Conservation (phyloP, 2,113 vertebrate species). For the Phrynosoma blainvillii region DNA sequence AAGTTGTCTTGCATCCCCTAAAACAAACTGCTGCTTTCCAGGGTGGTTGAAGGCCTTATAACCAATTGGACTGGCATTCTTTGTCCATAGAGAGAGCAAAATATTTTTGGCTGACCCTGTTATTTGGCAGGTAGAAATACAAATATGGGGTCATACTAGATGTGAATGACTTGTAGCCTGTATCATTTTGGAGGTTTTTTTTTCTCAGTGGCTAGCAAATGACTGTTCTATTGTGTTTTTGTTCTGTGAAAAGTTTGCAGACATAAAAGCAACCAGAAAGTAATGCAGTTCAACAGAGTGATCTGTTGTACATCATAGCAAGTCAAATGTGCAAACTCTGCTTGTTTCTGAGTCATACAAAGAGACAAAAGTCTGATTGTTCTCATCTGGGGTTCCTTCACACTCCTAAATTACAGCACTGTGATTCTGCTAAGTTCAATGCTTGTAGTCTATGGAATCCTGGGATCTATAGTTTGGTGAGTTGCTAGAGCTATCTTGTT, state of each 20-base stretch:
- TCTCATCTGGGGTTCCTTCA: not conserved
- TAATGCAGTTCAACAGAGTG: not conserved
- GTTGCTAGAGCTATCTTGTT: too few species aligned
- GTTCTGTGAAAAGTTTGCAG: conserved; percentile 43
- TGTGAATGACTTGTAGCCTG: conserved; percentile 10
- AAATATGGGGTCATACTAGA: conserved; percentile 34
- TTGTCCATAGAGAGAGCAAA: too few species aligned
- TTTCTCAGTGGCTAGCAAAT: conserved; percentile 51
- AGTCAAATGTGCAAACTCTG: conserved; percentile 11
- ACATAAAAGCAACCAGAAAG: conserved; percentile 45
- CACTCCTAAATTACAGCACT: too few species aligned
- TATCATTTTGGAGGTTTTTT: conserved; percentile 25
- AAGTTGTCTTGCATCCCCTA: too few species aligned
- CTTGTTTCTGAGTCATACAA: conserved; percentile 40
- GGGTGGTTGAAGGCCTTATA: too few species aligned
- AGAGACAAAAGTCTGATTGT: conserved; percentile 26
- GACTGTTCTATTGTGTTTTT: conserved; percentile 38
- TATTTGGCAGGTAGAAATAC: conserved; percentile 41
- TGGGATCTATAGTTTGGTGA: too few species aligned
- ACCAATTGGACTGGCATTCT: too few species aligned
- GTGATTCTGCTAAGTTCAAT: too few species aligned
- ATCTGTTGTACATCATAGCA: conserved; percentile 46
- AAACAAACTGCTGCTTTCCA: too few species aligned
- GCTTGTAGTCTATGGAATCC: too few species aligned
- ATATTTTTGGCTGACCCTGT: not conserved